Conservation (phyloP, 2,797 vertebrate genomes). For the Molossus alvarezi region DNA sequence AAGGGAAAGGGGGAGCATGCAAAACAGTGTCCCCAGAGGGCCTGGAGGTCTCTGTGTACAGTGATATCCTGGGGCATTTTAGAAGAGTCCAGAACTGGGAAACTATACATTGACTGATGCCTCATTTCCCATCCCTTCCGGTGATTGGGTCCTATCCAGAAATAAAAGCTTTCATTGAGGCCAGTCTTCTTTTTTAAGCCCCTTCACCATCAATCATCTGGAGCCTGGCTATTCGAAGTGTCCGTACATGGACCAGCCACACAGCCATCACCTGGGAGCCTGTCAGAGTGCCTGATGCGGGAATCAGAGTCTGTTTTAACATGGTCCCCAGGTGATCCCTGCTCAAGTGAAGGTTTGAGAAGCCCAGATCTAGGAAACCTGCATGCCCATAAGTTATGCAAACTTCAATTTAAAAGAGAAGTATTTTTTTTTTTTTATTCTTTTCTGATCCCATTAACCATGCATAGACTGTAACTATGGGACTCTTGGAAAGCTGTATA, state of each 20-base stretch:
- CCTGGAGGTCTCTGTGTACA: background rate
- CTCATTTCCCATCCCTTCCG: background rate
- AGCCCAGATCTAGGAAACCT: background rate
- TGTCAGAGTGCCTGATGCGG: background rate
- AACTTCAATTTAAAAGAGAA: background rate
- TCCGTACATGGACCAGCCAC: background rate
- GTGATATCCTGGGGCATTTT: background rate
- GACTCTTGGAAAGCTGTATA: background rate
- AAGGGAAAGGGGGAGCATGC: background rate
- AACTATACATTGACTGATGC: background rate
- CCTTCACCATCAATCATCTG: background rate
- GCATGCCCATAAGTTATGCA: background rate
- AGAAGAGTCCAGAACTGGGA: slow-evolving; percentile 39
- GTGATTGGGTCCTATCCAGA: background rate
- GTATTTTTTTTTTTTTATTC: background rate
- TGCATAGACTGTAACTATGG: background rate
- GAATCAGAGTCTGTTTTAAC: background rate
- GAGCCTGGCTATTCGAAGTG: background rate
- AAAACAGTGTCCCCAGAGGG: background rate
- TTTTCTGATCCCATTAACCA: slow-evolving; percentile 26
- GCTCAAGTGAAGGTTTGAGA: background rate
- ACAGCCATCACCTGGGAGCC: background rate
- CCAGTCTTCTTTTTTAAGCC: background rate
- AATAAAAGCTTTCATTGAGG: background rate
- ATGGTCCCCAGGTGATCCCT: background rate